These are phyloP conservation scores for Oopsacas minuta DNA, from an alignment of 37 sponge, comb jelly and placozoan species.

Conservation along the genomic window DNA sequence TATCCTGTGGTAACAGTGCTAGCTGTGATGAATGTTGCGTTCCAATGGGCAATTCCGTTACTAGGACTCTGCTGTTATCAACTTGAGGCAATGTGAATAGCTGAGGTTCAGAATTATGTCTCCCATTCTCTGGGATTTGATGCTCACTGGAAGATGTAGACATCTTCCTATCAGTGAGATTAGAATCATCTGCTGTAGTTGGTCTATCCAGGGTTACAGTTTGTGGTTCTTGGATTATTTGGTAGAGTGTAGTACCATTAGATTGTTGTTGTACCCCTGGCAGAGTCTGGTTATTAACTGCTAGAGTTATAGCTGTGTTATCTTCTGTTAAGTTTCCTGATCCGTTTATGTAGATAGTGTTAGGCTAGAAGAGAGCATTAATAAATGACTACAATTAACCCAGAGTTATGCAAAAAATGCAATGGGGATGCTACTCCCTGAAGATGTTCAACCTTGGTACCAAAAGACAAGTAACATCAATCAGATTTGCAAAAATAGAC, in stretches of 20 bases:
- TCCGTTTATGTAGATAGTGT: not conserved
- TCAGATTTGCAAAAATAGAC: no score
- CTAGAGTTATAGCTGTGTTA: not conserved
- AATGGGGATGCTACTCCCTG: no score
- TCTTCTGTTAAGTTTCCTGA: not conserved
- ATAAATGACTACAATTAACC: no score
- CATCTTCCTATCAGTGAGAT: not conserved
- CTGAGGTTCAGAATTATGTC: not conserved
- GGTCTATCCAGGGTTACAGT: not conserved
- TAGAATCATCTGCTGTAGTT: not conserved
- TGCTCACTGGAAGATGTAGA: not conserved
- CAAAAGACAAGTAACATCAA: no score
- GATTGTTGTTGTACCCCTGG: not conserved
- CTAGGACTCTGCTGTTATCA: not conserved
- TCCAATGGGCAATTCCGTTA: not conserved
- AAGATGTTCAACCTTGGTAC: no score
- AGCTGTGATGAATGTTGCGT: not conserved
- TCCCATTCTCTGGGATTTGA: not conserved
- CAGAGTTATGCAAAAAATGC: no score
- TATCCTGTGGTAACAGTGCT: not conserved
- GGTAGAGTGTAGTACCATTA: not conserved
- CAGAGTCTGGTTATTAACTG: not conserved
- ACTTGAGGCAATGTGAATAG: not conserved
- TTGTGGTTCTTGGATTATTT: not conserved
- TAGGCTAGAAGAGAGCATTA: no score